Evolutionary conservation across 2,888 invertebrate species (phyloP).

Genomic region (Sturmia bella): DNA sequence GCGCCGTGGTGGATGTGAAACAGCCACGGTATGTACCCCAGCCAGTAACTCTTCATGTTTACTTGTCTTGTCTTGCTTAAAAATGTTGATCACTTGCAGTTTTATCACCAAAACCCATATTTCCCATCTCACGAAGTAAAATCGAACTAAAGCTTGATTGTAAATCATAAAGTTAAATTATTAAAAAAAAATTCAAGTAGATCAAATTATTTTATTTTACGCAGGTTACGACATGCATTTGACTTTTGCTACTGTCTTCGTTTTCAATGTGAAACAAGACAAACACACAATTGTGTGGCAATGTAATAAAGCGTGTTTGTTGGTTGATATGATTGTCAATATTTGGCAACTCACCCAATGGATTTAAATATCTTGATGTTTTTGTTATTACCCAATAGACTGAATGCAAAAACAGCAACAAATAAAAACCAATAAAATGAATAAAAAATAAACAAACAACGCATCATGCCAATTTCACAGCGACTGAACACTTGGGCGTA

Average conservation of each 20-base stretch:
- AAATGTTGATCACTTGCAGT: too few species aligned
- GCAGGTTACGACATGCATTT: background rate
- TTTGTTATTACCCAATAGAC: conserved; percentile 2
- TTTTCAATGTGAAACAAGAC: background rate
- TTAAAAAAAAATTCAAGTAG: too few species aligned
- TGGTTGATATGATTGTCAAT: background rate
- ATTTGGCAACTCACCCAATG: conserved; percentile 47
- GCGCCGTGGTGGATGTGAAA: too few species aligned
- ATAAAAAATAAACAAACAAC: background rate
- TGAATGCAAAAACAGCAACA: background rate
- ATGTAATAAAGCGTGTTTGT: conserved; percentile 3
- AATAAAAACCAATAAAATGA: background rate
- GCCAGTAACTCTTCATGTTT: too few species aligned
- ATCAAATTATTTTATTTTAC: too few species aligned
- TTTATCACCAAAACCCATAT: too few species aligned
- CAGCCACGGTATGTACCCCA: too few species aligned
- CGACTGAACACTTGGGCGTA: conserved; percentile 14
- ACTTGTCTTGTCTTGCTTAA: too few species aligned
- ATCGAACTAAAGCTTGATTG: too few species aligned
- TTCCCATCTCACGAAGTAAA: too few species aligned
- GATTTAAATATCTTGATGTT: conserved; percentile 14
- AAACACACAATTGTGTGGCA: background rate
- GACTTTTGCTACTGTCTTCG: background rate
- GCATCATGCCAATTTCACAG: conserved; percentile 35
- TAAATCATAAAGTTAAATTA: too few species aligned